Conservation (phyloP, 1,140 invertebrate genomes). For the Platorchestia sp. region DNA sequence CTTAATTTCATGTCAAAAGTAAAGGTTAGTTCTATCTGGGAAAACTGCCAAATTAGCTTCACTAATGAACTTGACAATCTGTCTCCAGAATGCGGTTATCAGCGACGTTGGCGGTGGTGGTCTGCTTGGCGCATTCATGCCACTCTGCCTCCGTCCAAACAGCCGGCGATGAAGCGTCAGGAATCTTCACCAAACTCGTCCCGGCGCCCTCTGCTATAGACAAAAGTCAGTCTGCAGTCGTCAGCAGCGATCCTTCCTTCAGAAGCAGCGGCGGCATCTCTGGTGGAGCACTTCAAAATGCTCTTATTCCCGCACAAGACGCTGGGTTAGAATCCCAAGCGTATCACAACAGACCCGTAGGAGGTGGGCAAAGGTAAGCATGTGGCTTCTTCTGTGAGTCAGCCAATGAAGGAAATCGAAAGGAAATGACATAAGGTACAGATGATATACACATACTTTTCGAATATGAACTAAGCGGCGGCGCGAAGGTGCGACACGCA, state of each 20-base stretch:
- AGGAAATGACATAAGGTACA: too few species aligned
- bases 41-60: not conserved
- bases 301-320: too few species aligned
- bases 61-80: not conserved
- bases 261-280: not conserved
- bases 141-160: not conserved
- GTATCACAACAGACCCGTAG: not conserved
- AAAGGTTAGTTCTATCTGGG: not conserved
- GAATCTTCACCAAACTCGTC: slow-evolving; percentile 42
- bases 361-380: not conserved
- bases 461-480: too few species aligned
- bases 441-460: too few species aligned
- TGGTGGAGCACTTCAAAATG: not conserved
- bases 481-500: too few species aligned
- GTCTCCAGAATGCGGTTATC: slow-evolving; percentile 1
- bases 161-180: slow-evolving; percentile 16
- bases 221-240: not conserved
- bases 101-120: not conserved
- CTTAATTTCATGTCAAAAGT: not conserved
- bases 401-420: too few species aligned
- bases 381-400: not conserved
- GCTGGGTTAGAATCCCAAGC: not conserved
- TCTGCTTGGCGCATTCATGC: not conserved
- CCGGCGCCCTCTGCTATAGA: not conserved
- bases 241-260: not conserved